These are phyloP conservation scores for Oscheius onirici DNA, from an alignment of 2,888 invertebrate genomes.

Conservation along the genomic window DNA sequence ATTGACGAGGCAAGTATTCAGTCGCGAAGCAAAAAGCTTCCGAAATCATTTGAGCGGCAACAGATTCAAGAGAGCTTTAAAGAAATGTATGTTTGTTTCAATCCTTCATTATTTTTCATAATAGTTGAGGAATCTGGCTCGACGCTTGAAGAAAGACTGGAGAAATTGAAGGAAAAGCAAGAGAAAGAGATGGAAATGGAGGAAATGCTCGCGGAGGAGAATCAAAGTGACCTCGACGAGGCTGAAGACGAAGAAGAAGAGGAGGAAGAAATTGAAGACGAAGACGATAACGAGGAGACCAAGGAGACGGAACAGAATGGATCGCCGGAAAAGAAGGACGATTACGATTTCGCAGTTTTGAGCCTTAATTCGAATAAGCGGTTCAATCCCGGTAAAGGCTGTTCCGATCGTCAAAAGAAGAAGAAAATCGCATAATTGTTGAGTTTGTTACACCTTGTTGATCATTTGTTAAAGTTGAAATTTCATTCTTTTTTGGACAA, in stretches of 20 bases:
- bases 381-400: background rate
- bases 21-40: conserved; percentile 36
- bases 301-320: background rate
- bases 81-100: conserved; percentile 20
- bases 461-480: background rate
- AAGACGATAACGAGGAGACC: conserved; percentile 2
- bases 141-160: background rate
- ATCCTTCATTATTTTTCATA: background rate
- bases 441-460: background rate
- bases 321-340: conserved; percentile 6
- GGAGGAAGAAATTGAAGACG: background rate
- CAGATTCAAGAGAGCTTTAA: conserved; percentile 33
- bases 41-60: conserved; percentile 36
- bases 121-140: background rate
- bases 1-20: conserved; percentile 36
- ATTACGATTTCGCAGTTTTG: background rate
- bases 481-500: background rate
- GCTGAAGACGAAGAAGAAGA: conserved; percentile 1
- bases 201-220: background rate
- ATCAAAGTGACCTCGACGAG: background rate
- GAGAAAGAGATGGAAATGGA: background rate
- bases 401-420: background rate
- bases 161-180: background rate
- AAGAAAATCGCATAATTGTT: background rate
- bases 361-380: background rate